Evolutionary conservation across 1,140 invertebrate species (phyloP).

Genomic region (Lysiphlebus fabarum): DNA sequence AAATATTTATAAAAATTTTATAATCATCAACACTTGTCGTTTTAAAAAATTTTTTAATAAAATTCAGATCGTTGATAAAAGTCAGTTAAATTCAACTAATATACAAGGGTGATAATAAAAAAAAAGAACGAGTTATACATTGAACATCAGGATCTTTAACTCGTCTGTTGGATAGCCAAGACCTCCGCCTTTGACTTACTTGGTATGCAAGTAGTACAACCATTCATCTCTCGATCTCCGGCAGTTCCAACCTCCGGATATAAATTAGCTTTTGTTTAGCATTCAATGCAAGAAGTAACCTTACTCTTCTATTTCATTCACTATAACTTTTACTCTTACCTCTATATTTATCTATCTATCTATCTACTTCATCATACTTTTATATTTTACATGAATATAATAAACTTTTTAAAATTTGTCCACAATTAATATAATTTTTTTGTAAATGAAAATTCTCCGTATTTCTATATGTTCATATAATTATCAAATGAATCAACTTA

Average conservation of each 20-base stretch:
- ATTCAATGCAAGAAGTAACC: slow-evolving; percentile 49
- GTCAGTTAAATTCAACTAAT: slow-evolving; percentile 3
- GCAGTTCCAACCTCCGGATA: slow-evolving; percentile 51
- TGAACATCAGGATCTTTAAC: slow-evolving; percentile 42
- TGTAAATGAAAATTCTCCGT: too few relatives aligned
- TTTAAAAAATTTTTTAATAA: slow-evolving; percentile 10
- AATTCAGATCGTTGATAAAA: slow-evolving; percentile 6
- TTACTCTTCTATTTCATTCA: neutral
- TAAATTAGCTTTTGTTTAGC: slow-evolving; percentile 59
- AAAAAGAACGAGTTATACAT: slow-evolving; percentile 5
- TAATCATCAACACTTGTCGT: slow-evolving; percentile 26
- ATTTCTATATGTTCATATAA: too few relatives aligned
- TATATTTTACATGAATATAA: neutral
- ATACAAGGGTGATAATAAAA: neutral
- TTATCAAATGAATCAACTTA: too few relatives aligned
- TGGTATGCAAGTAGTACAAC: slow-evolving; percentile 53
- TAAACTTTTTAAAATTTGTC: too few relatives aligned
- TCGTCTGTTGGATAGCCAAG: slow-evolving; percentile 27
- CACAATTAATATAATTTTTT: too few relatives aligned
- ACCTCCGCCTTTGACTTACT: slow-evolving; percentile 28
- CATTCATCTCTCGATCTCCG: slow-evolving; percentile 56
- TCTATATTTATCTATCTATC: neutral
- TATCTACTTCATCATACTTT: slow-evolving; percentile 10
- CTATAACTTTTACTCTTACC: slow-evolving; percentile 4
- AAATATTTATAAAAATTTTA: slow-evolving; percentile 1